phyloP scores from a whole-genome alignment of 2,113 vertebrate genomes.

The Saccopteryx bilineata region DNA sequence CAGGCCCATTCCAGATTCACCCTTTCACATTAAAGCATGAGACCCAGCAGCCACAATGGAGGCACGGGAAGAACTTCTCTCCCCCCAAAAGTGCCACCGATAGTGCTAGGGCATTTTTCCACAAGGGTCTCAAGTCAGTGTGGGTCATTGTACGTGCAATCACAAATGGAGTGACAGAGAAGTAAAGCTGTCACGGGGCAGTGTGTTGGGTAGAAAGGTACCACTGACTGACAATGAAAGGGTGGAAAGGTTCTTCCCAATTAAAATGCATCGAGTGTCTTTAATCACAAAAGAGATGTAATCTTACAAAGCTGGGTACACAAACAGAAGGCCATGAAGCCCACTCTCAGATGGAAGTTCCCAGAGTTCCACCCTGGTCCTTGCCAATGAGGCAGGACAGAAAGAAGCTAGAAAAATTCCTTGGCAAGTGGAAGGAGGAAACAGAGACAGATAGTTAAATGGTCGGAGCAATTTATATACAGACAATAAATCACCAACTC shows the following conservation, averaged over 20 bases:
- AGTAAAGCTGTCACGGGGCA: background rate
- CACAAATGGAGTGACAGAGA: background rate
- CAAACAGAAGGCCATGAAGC: background rate
- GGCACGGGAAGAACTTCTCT: background rate
- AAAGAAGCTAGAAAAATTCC: background rate
- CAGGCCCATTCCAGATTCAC: background rate
- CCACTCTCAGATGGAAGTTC: background rate
- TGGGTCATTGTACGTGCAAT: background rate
- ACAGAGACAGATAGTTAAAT: too few relatives aligned
- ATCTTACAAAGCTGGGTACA: background rate
- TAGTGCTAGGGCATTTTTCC: background rate
- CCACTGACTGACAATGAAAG: background rate
- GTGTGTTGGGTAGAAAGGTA: background rate
- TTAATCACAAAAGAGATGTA: background rate
- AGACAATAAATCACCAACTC: background rate
- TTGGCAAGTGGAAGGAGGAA: too few relatives aligned
- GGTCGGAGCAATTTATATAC: background rate
- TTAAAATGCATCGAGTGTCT: background rate
- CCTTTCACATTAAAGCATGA: rapidly evolving
- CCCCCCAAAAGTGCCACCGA: background rate
- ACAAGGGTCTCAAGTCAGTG: background rate
- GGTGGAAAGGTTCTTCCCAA: background rate
- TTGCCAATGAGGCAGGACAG: background rate
- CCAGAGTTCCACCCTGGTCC: background rate
- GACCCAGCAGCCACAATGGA: rapidly evolving